Base-by-base conservation (phyloP, 2,113 vertebrate genomes). In the Chaetodon trifascialis region DNA sequence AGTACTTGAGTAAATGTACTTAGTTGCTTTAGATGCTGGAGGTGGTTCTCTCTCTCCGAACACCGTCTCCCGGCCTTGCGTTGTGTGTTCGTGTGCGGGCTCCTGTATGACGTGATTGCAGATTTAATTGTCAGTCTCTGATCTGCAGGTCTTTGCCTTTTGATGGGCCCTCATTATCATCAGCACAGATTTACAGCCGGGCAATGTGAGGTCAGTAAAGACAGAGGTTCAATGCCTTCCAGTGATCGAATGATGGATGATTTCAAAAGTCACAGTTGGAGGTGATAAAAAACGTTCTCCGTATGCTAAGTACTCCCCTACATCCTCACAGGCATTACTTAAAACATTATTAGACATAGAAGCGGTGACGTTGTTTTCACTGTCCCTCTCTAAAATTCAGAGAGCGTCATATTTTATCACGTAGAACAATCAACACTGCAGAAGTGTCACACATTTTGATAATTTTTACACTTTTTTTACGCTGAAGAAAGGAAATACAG, bases 161-260 rank as follows among this genome's bases (percentile, higher is more conserved):
- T 79, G 76, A 76, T 74, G 65, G 49, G 70, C 49, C 12, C 34
- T 85, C 74, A 76, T 83, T 80, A 83, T 71, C 71, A 55, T 82
- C 49, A 67, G 19, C 56, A 2, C 55, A 0, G 73, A 79, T 85
- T 81, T 87, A 75, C n/a, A 54, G 23, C 68, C 17, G 66, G 44
- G 49, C 6, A 16, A 17, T 7, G 19, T 17, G 60, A 84, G 82
- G 80, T 85, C 64, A 52, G 69, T 56, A 51, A n/a, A 86, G 79
- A 75, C 73, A 44, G 44, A 34, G 49, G n/a, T 65, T 52, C 63
- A 38, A 3, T 56, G 64, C 69, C 52, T 62, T 21, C 12, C 44
- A 36, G 5, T 83, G 76, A 83, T 83, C 55, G 25, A 23, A 65
- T 73, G 81, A 86, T 69, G 70, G 59, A 82, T 76, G 74, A 70